These are phyloP conservation scores for Vanessa tameamea DNA, from an alignment of 1,140 invertebrate species.

Conservation along the genomic window DNA sequence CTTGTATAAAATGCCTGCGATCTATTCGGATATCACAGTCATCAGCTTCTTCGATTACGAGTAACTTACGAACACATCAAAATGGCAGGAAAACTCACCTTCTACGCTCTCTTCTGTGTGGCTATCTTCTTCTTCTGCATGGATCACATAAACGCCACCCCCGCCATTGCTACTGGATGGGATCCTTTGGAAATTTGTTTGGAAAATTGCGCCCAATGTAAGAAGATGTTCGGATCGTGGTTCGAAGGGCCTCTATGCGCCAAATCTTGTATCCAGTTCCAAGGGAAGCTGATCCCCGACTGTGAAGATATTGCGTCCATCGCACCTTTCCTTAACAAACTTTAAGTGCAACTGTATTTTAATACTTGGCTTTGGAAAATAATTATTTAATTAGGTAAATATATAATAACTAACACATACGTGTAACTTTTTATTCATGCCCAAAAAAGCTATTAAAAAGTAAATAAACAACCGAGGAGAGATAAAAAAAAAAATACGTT, in stretches of 20 bases:
- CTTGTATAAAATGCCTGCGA: conserved; percentile 50
- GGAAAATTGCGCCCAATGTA: conserved; percentile 93
- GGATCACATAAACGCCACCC: conserved; percentile 1
- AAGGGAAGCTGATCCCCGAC: conserved; percentile 90
- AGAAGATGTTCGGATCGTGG: conserved; percentile 91
- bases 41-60: conserved; percentile 12
- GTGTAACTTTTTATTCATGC: not conserved
- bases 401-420: not conserved
- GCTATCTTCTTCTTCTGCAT: not conserved
- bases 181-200: conserved; percentile 85
- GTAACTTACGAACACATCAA: not conserved
- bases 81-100: conserved; percentile 14
- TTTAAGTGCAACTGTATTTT: conserved; percentile 45
- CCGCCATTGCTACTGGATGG: conserved; percentile 57
- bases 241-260: conserved; percentile 92
- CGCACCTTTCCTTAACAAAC: conserved; percentile 87
- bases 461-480: too few species aligned
- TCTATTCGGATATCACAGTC: not conserved
- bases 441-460: not conserved
- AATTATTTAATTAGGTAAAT: not conserved
- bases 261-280: conserved; percentile 89
- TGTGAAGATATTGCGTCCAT: conserved; percentile 90
- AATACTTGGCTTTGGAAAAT: not conserved
- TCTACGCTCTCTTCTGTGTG: not conserved
- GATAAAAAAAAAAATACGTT: too few species aligned